Evolutionary conservation across 1,140 invertebrate species (phyloP).

Genomic region (Physella acuta): DNA sequence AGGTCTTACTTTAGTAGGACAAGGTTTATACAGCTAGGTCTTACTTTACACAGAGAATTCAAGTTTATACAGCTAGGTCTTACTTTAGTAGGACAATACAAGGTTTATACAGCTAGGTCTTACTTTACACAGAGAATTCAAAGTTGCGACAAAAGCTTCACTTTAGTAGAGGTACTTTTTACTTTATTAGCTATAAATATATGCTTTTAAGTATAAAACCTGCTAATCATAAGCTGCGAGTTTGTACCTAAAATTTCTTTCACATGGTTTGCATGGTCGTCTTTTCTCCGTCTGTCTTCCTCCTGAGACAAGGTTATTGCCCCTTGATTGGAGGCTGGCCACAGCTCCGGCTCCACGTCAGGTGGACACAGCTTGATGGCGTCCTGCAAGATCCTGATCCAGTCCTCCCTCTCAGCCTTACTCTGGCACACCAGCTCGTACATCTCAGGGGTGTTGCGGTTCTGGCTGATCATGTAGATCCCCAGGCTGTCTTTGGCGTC

Average conservation of each 20-base stretch:
- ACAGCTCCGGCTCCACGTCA: conserved; percentile 5
- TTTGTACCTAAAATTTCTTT: conserved; percentile 56
- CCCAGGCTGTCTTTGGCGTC: conserved; percentile 79
- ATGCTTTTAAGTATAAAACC: no score
- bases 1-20: no score
- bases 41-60: no score
- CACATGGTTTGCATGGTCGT: conserved; percentile 67
- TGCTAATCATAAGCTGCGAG: no score
- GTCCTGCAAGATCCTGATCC: conserved; percentile 82
- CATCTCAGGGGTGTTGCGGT: conserved; percentile 82
- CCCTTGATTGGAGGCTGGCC: neutral
- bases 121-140: no score
- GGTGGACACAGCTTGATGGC: conserved; percentile 61
- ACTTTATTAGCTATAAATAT: no score
- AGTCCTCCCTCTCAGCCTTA: conserved; percentile 82
- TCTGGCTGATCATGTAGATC: conserved; percentile 77
- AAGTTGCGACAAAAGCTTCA: no score
- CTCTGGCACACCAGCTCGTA: conserved; percentile 89
- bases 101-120: no score
- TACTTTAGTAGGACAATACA: no score
- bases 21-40: no score
- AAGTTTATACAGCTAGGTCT: no score
- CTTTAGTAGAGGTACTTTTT: no score
- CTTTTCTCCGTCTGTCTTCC: conserved; percentile 50
- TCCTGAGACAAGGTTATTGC: conserved; percentile 18